These are phyloP conservation scores for Aquatica leii DNA, from an alignment of 2,888 invertebrate species.

Conservation along the genomic window DNA sequence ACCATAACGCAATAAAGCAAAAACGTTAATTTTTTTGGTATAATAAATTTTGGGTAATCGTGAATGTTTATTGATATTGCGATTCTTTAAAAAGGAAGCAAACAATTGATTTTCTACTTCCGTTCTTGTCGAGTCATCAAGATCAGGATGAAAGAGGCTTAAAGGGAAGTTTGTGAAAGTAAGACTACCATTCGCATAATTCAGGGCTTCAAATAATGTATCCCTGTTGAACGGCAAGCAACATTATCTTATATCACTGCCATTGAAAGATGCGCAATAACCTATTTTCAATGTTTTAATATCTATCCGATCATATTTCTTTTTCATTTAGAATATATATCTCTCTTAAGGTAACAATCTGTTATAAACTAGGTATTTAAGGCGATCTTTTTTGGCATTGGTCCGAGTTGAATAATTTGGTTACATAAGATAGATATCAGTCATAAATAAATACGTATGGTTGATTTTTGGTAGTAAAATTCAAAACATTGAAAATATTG, in stretches of 20 bases:
- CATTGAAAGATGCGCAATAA: slow-evolving; percentile 40
- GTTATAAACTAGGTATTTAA: slow-evolving; percentile 19
- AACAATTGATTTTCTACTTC: slow-evolving; percentile 24
- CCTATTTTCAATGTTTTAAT: slow-evolving; percentile 34
- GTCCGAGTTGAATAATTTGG: too few relatives aligned
- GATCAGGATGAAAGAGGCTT: slow-evolving; percentile 12
- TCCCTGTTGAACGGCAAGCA: slow-evolving; percentile 32
- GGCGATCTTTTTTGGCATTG: background rate
- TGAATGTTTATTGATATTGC: too few relatives aligned
- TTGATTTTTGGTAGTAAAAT: slow-evolving; percentile 33
- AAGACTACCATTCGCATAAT: slow-evolving; percentile 39
- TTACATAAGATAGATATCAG: background rate
- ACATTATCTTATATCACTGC: slow-evolving; percentile 40
- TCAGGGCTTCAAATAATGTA: slow-evolving; percentile 37
- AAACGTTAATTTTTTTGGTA: too few relatives aligned
- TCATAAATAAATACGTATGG: slow-evolving; percentile 30
- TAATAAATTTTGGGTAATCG: too few relatives aligned
- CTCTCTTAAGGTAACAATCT: slow-evolving; percentile 16
- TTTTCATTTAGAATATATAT: slow-evolving; percentile 24
- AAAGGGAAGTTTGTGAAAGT: slow-evolving; percentile 20
- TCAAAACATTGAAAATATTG: slow-evolving; percentile 34
- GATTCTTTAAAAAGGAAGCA: slow-evolving; percentile 17
- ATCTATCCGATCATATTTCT: slow-evolving; percentile 25
- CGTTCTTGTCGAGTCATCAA: slow-evolving; percentile 25
- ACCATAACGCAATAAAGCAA: too few relatives aligned